Percentiles rank a stretch among this genome's conserved stretches.
These are phyloP conservation scores for Panurus biarmicus DNA, from an alignment of 2,113 vertebrate species.

Conservation along the genomic window DNA sequence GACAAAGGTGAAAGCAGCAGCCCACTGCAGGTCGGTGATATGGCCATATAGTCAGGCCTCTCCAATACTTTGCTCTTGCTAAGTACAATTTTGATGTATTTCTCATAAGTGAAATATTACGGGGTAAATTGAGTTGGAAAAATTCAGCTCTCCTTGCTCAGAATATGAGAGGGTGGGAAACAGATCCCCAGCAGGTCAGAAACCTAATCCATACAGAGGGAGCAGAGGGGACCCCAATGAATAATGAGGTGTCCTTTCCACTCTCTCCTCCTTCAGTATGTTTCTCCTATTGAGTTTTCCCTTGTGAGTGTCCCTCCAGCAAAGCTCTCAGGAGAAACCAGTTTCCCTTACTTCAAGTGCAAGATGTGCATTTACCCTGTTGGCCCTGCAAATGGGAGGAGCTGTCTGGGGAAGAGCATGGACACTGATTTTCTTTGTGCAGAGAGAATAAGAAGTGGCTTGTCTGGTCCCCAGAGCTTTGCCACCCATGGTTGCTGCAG, in stretches of 20 bases:
- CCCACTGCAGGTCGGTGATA: background rate
- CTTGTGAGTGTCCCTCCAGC: background rate
- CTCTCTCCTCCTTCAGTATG: background rate
- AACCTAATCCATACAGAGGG: background rate
- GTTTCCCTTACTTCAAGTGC: background rate
- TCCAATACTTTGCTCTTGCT: background rate
- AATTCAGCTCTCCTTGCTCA: background rate
- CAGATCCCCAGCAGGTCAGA: background rate
- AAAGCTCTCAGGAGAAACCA: background rate
- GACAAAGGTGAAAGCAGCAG: background rate
- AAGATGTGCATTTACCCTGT: background rate
- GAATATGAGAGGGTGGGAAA: background rate
- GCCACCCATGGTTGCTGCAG: rapidly evolving
- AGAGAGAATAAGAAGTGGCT: background rate
- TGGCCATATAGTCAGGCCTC: background rate
- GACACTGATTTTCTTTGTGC: background rate
- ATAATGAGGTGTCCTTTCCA: rapidly evolving
- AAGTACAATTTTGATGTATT: background rate
- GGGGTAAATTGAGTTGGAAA: background rate
- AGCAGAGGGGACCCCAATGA: background rate
- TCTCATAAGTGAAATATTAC: background rate
- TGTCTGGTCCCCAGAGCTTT: background rate
- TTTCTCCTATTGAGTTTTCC: background rate
- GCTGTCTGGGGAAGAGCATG: background rate
- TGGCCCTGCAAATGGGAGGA: background rate